Evolutionary conservation across 2,797 vertebrate species (phyloP), one percentile per base, ranked within the genome.

Genomic region (Bradypus variegatus): DNA sequence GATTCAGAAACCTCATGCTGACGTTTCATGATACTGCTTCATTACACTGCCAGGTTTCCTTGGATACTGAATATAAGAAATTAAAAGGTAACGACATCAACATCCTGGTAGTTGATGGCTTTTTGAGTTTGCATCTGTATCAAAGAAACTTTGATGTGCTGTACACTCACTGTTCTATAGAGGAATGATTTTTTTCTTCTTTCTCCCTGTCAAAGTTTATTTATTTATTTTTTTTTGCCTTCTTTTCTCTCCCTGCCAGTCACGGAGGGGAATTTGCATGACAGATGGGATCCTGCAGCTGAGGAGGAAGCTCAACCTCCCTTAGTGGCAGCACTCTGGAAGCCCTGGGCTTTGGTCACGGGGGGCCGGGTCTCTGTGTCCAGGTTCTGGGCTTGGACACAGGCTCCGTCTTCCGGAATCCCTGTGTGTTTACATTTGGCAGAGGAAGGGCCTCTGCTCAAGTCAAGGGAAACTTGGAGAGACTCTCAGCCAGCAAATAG

Each of bases 11-110:
- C n/a, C 36, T 36, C 1, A 1, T 25, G 10, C 55, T 75, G 41
- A 36, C 5, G 0, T 86, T 85, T 53, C 50, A 27, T 16, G 0
- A 36, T 31, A 23, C 3, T 2, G 72, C 62, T 91, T 87, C 48
- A 90, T 70, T 72, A 65, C 31, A 45, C 21, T 18, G 45, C 8
- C 3, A 0, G 3, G 6, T 60, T 33, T 86, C 38, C 84, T 81
- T 76, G 29, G 45, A 77, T 76, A 78, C 89, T 91, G 62, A 81
- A 67, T 67, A 29, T 36, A 81, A 89, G 45, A 90, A 73, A 93
- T 73, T 85, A 78, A 87, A 93, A 94, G 87, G 45, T 82, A 83
- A 90, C 6, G 8, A 45, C n/a, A 80, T 90, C 88, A 91, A 82
- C 88, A 75, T 93, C 80, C 72, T 89, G 67, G 38, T 64, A 83